These are phyloP conservation scores for Archegozetes longisetosus DNA, from an alignment of 1,140 invertebrate genomes.

Conservation along the genomic window DNA sequence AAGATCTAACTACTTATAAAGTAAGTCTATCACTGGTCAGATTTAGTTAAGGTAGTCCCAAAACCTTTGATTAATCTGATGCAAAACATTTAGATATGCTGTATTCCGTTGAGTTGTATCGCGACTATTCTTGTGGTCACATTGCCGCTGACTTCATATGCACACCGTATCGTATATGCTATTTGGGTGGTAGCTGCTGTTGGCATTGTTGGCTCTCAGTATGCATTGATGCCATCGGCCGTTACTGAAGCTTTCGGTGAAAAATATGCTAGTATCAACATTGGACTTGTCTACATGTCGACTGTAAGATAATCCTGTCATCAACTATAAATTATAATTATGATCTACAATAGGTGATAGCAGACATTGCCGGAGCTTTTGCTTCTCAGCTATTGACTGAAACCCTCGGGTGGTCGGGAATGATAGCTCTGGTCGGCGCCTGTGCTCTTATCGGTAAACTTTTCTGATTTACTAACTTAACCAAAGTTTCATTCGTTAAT, in stretches of 20 bases:
- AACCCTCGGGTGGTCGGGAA: slow-evolving; percentile 10
- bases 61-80: background rate
- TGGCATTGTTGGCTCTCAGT: slow-evolving; percentile 10
- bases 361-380: slow-evolving; percentile 5
- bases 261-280: slow-evolving; percentile 11
- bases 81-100: background rate
- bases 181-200: background rate
- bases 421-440: slow-evolving; percentile 3
- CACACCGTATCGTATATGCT: slow-evolving; percentile 3
- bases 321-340: background rate
- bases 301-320: slow-evolving; percentile 8
- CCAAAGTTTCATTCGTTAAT: background rate
- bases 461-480: background rate
- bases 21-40: background rate
- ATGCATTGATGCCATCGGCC: slow-evolving; percentile 14
- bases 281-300: slow-evolving; percentile 13
- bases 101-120: slow-evolving; percentile 13
- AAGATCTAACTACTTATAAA: slow-evolving; percentile 13
- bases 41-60: background rate
- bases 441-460: slow-evolving; percentile 6
- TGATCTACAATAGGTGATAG: slow-evolving; percentile 2
- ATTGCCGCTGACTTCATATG: background rate
- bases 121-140: background rate
- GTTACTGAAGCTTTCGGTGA: slow-evolving; percentile 13
- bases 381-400: slow-evolving; percentile 11